Percentiles rank a stretch among this genome's conserved stretches.
Conservation (phyloP, 2,888 invertebrate species). For the Gymnosoma rotundatum region DNA sequence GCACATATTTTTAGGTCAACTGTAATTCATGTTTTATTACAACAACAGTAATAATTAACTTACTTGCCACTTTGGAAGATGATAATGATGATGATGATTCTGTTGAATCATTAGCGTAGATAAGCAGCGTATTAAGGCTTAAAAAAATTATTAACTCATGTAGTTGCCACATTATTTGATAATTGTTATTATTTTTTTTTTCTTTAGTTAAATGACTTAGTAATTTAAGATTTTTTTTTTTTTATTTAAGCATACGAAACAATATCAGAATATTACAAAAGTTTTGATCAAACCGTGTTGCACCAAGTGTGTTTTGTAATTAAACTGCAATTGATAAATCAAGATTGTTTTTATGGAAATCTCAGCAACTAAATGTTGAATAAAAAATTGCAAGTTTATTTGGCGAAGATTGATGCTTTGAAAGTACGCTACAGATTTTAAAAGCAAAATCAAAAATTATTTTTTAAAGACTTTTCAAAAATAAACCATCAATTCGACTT, state of each 20-base stretch:
- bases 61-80: constrained; percentile 33
- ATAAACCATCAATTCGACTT: too few species aligned
- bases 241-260: background rate
- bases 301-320: constrained; percentile 4
- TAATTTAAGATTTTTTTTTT: background rate
- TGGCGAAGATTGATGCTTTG: constrained; percentile 1
- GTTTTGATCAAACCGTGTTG: constrained; percentile 23
- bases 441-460: too few species aligned
- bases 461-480: too few species aligned
- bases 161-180: constrained; percentile 37
- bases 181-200: too few species aligned
- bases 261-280: background rate
- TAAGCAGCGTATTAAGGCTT: constrained; percentile 16
- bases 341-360: constrained; percentile 36
- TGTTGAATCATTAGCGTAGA: constrained; percentile 17
- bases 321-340: constrained; percentile 38
- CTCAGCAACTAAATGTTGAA: constrained; percentile 3
- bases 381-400: background rate
- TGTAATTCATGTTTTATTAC: constrained; percentile 17
- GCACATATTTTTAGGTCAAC: background rate
- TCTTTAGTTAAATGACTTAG: background rate
- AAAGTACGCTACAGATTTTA: constrained; percentile 6
- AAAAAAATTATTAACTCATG: constrained; percentile 19
- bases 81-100: background rate
- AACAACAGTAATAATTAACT: constrained; percentile 2